Evolutionary conservation across 2,113 vertebrate species (phyloP).

Genomic region (Ibidorhyncha struthersii): DNA sequence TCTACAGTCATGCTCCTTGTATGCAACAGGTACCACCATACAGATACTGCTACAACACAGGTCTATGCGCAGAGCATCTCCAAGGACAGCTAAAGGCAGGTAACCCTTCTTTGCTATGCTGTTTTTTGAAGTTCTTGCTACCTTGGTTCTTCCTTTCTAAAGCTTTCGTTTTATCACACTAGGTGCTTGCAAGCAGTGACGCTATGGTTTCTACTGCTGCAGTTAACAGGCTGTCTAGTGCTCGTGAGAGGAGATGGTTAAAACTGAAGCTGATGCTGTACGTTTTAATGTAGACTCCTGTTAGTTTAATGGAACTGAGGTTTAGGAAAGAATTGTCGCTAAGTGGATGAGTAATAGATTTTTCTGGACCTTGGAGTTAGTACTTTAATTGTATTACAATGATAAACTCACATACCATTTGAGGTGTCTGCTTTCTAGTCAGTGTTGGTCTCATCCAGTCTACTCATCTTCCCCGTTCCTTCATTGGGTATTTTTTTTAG

Average conservation of each 20-base stretch:
- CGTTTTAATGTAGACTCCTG: not conserved
- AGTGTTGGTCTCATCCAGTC: not conserved
- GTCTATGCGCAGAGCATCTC: not conserved
- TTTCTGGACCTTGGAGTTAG: not conserved
- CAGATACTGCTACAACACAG: fast-evolving
- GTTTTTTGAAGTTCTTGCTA: not conserved
- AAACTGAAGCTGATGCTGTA: not conserved
- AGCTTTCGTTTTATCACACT: not conserved
- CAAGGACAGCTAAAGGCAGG: not conserved
- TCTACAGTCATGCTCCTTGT: not conserved
- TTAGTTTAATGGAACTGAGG: not conserved
- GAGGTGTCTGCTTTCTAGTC: not conserved
- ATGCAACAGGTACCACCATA: not conserved
- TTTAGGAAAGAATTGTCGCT: not conserved
- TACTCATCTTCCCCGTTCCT: not conserved
- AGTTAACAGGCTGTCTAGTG: not conserved
- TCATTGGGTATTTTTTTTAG: not conserved
- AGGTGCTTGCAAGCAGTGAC: not conserved
- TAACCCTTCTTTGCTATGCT: not conserved
- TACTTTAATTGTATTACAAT: not conserved
- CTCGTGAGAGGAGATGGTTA: not conserved
- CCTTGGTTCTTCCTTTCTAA: not conserved
- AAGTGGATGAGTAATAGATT: not conserved
- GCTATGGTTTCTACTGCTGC: not conserved
- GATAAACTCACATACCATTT: not conserved